Base-by-base conservation (phyloP, 2,113 vertebrate species). In the Balaeniceps rex region DNA sequence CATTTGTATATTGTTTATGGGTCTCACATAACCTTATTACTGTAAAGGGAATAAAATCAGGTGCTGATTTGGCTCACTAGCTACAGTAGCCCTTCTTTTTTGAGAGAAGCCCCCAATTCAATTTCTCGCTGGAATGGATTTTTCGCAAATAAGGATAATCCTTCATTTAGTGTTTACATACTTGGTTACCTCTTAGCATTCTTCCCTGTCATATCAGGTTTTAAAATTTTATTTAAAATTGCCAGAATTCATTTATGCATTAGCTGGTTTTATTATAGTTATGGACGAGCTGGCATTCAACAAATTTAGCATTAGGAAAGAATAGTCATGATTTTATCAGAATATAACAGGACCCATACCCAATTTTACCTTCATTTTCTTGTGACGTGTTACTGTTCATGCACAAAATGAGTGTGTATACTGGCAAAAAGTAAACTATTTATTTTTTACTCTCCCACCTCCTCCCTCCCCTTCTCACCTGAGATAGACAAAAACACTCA, bases 61-160 rank as follows among this genome's bases (percentile, higher is more conserved):
- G 44, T 10, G 23, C 44, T 83, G 94, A 85, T 91, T 76, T 96
- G 85, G 63, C 84, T 96, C 92, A 90, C 65, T 87, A 65, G 87
- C 78, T 61, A 72, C 55, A 72, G 75, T 83, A 88, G 75, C 57
- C 87, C 78, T 75, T 90, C 42, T 80, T 87, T 82, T 70, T 61
- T 87, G 38, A 95, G 40, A 96, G 82, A 96, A 94, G 47, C 10
- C 74, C 47, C 54, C 63, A 65, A 19, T 96, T 96, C 92, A 97
- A 96, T 97, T 96, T 97, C 87, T 96, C 33, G 58, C 93, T 96
- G 90, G 84, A 96, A 96, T 96, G 93, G 31, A 85, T 91, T 95
- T 95, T 93, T 94, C 31, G 4, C 92, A 95, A 97, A 95, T 94
- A 97, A 94, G 87, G 87, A 93, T 97, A 97, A 96, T 96, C 96